phyloP scores from a whole-genome alignment of 2,797 vertebrate species.

The Neosilurus hyrtlii region DNA sequence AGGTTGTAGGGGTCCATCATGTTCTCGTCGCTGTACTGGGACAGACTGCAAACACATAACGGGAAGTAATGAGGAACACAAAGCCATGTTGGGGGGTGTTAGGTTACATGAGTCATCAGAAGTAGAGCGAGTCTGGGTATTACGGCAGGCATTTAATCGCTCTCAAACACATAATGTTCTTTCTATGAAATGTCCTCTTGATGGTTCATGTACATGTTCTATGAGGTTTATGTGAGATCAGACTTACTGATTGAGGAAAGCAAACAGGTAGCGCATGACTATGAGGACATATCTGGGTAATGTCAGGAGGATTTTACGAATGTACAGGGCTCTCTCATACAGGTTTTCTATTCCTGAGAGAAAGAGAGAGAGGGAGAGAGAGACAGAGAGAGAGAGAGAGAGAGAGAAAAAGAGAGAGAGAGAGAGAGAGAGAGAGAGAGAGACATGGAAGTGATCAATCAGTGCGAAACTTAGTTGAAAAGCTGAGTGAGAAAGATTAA shows the following conservation, averaged over 20 bases:
- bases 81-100: background rate
- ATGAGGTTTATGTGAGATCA: slow-evolving; percentile 12
- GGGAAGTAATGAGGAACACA: background rate
- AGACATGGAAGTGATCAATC: background rate
- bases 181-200: background rate
- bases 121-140: background rate
- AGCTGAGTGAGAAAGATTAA: background rate
- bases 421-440: background rate
- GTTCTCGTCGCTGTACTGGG: slow-evolving; percentile 98
- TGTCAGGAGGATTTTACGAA: slow-evolving; percentile 92
- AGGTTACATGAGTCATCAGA: background rate
- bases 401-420: background rate
- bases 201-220: background rate
- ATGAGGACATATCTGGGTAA: slow-evolving; percentile 91
- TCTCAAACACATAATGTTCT: background rate
- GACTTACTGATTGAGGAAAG: slow-evolving; percentile 98
- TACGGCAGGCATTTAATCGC: background rate
- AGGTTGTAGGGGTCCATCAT: slow-evolving; percentile 99
- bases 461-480: background rate
- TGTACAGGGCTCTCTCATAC: slow-evolving; percentile 93
- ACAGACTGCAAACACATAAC: slow-evolving; percentile 75
- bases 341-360: slow-evolving; percentile 91
- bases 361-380: slow-evolving; percentile 20
- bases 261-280: slow-evolving; percentile 96
- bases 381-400: background rate